Evolutionary conservation across 2,113 vertebrate species (phyloP).

Genomic region (Pungitius pungitius): DNA sequence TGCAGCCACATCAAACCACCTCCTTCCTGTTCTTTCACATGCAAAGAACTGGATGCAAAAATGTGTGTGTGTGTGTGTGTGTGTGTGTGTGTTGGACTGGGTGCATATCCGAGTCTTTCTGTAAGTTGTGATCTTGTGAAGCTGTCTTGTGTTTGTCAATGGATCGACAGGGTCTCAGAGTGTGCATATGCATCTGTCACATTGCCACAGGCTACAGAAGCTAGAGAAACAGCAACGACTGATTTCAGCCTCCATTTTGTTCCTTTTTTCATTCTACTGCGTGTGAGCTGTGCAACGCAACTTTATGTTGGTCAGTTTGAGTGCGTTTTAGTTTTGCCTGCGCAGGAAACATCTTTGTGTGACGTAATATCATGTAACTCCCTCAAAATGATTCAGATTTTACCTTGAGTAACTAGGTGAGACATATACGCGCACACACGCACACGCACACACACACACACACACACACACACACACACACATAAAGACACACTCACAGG

Average conservation of each 20-base stretch:
- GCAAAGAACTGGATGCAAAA: conserved; percentile 6
- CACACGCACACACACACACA: neutral
- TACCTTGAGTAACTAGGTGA: conserved; percentile 31
- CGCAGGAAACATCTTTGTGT: conserved; percentile 18
- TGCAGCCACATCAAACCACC: conserved; percentile 34
- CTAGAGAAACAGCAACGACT: neutral
- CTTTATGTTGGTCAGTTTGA: neutral
- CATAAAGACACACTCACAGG: neutral
- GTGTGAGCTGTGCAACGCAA: neutral
- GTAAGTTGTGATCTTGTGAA: conserved; percentile 1
- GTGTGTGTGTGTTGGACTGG: neutral
- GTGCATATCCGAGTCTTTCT: conserved; percentile 17
- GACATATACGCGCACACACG: neutral
- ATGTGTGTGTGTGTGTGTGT: neutral
- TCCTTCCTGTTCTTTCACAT: conserved; percentile 18
- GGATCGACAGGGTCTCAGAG: neutral
- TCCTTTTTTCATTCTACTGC: too few relatives aligned
- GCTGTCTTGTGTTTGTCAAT: conserved; percentile 1
- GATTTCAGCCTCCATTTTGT: neutral
- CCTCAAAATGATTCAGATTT: conserved; percentile 6
- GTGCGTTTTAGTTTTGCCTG: neutral
- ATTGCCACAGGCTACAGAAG: neutral
- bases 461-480: neutral
- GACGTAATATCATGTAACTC: conserved; percentile 38
- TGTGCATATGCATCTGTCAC: neutral